phyloP scores from a whole-genome alignment of 2,888 invertebrate genomes.

The Chrysina gloriosa region DNA sequence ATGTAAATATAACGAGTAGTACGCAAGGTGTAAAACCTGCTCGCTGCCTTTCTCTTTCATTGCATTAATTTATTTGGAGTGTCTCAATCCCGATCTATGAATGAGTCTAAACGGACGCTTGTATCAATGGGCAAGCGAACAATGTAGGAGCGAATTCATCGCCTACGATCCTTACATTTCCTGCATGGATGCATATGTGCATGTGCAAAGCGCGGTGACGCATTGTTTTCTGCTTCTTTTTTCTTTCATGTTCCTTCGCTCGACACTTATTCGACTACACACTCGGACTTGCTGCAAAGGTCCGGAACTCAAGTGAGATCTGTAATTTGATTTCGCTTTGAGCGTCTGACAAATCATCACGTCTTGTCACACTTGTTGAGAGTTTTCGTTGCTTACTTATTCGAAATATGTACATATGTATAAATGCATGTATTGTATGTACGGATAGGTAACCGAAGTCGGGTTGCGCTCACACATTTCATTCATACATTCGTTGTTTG shows the following conservation, averaged over 20 bases:
- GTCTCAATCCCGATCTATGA: constrained; percentile 51
- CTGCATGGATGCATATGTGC: constrained; percentile 45
- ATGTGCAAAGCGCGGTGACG: constrained; percentile 45
- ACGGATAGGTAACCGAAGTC: constrained; percentile 27
- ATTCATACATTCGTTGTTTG: constrained; percentile 25
- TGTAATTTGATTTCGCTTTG: constrained; percentile 30
- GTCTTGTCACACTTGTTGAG: constrained; percentile 27
- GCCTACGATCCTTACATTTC: constrained; percentile 51
- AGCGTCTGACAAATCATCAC: constrained; percentile 19
- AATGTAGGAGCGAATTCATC: constrained; percentile 50
- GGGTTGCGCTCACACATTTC: constrained; percentile 35
- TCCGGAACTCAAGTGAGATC: constrained; percentile 4
- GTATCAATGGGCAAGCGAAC: constrained; percentile 51
- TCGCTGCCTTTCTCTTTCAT: constrained; percentile 53
- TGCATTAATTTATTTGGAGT: constrained; percentile 54
- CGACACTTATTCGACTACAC: background rate
- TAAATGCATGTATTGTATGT: background rate
- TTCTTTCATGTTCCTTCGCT: constrained; percentile 11
- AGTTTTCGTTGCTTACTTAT: constrained; percentile 28
- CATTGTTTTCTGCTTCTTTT: constrained; percentile 40
- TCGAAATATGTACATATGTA: constrained; percentile 25
- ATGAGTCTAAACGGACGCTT: constrained; percentile 49
- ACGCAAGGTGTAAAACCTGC: constrained; percentile 52
- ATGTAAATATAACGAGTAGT: constrained; percentile 53
- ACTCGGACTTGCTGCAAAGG: background rate